Evolutionary conservation across 2,888 invertebrate genomes (phyloP), one percentile per base, ranked within the genome.

Genomic region (Nudaria mundana): DNA sequence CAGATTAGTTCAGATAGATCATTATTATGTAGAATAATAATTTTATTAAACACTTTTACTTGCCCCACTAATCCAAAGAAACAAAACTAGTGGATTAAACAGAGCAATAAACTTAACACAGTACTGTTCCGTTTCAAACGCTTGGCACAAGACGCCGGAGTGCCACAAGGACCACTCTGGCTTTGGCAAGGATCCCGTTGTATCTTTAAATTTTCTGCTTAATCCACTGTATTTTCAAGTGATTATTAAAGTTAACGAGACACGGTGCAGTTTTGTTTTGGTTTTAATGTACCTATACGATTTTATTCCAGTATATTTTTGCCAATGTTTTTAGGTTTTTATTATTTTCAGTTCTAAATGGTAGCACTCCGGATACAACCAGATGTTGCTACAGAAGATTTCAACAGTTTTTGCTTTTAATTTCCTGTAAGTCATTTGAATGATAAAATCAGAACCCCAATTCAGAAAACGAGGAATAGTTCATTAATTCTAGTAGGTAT

Each of bases 191-290:
- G 78, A 79, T 77, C 66, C 66, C 62, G 74, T 74, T 82, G 83
- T 86, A 77, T 86, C 85, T 86, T 85, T 80, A 80, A 83, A 83
- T 79, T 78, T 71, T 71, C 69, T 67, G 76, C 76, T 82, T 76
- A 73, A 81, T 80, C 71, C 67, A 71, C 64, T 53, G 78, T 66
- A 71, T 66, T 63, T 71, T 78, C 71, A 40, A 72, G 77, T 73
- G 76, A 81, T 81, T 81, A 81, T 83, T 84, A 80, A 80, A 76
- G 66, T 71, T 83, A 83, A 84, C 79, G 78, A 81, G 78, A 58
- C 40, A 53, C 48, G 20, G 48, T 55, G 41, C 40, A 54, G 37
- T 49, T 45, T 37, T 52, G 48, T 47, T 42, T 41, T 47, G 35
- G 46, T 43, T 39, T 35, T 44, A 36, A 45, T 51, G 38, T 43